These are phyloP conservation scores for Aphaenogaster floridana DNA, from an alignment of 1,140 invertebrate genomes.

Conservation along the genomic window DNA sequence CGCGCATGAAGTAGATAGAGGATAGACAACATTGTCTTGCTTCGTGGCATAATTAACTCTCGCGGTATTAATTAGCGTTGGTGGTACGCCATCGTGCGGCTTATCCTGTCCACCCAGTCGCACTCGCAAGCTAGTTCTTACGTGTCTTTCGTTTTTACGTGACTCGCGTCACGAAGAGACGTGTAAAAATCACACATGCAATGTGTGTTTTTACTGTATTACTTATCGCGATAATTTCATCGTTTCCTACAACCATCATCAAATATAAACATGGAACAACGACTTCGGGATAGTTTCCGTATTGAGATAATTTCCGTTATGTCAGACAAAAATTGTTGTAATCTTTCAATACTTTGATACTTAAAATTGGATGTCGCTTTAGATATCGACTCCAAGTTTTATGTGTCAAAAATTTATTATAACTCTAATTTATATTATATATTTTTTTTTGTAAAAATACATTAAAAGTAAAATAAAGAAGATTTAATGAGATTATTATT, in stretches of 20 bases:
- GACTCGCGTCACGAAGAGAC: conserved; percentile 7
- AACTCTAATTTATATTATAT: background rate
- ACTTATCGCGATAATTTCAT: conserved; percentile 32
- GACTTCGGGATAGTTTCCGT: background rate
- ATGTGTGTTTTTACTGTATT: background rate
- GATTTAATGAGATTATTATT: background rate
- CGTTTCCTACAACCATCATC: background rate
- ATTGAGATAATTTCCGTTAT: background rate
- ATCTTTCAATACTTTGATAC: background rate
- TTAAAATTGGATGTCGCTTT: background rate
- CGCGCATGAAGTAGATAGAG: conserved; percentile 32
- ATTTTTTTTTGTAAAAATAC: background rate
- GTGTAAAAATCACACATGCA: background rate
- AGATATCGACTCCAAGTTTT: background rate
- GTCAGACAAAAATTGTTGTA: background rate
- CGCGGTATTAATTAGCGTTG: conserved; percentile 70
- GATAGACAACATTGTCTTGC: conserved; percentile 65
- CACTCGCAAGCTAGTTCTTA: conserved; percentile 13
- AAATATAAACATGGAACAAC: background rate
- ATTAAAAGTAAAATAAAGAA: background rate
- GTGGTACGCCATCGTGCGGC: background rate
- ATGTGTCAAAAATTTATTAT: background rate
- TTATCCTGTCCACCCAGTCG: conserved; percentile 14
- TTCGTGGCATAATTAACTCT: conserved; percentile 70
- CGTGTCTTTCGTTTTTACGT: conserved; percentile 21